Base-by-base conservation (phyloP, 1,140 invertebrate genomes). In the Eriosoma lanigerum region DNA sequence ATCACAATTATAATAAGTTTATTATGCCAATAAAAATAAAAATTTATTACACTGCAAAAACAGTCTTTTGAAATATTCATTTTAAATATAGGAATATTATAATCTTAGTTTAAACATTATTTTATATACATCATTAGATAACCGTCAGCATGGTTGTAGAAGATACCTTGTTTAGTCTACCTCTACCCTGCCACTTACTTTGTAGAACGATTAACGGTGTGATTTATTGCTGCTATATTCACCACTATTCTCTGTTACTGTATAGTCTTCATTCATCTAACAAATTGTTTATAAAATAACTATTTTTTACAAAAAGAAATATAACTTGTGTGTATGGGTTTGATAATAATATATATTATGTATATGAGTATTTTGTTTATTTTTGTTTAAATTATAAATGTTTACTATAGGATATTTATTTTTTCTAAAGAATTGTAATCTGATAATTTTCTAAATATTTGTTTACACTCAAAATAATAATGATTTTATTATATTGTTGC, bases 81-180 rank as follows among this genome's bases (percentile, higher is more conserved):
- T 68, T 68, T 15, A 9, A 68, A 68, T 17, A 46, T 19, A 21
- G 38, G 21, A 46, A 24, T 46, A 68, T 38, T 38, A 38, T 68
- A 46, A 68, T 68, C 32, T 68, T n/a, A 26, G 64, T 46, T 46
- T 24, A 68, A 44, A 68, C 38, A 68, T 68, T 46, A 38, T 38
- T 44, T n/a, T 8, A 12, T 68, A 46, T 62, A 32, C 17, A 32
- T 1, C 60, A 62, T 62, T 38, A 62, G 60, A 62, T 46, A 46
- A 68, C 64, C 64, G 38, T 68, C 38, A 46, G 13, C 38, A 12
- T 46, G 38, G 64, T 68, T 68, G 13, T 68, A 68, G 64, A 46
- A 46, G 32, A 68, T 68, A 68, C 64, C 64, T 68, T 68, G 64
- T 68, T 68, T 68, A 46, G 64, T 46, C 38, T 68, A 68, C 64